These are phyloP conservation scores for Oryctes rhinoceros DNA, from an alignment of 1,140 invertebrate species.

Conservation along the genomic window DNA sequence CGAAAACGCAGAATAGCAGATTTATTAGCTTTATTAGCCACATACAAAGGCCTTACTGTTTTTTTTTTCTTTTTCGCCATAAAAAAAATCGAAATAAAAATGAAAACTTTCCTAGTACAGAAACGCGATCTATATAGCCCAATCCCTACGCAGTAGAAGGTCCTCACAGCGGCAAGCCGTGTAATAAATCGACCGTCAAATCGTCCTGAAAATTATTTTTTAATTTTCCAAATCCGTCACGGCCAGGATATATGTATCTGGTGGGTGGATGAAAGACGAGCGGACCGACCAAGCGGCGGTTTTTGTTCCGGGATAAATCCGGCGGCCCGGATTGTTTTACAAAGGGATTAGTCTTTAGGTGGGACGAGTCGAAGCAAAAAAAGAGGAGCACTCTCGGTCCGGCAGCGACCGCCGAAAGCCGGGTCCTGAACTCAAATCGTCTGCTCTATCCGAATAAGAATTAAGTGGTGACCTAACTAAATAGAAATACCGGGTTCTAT, in stretches of 20 bases:
- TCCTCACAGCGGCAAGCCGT: not conserved
- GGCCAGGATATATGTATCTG: not conserved
- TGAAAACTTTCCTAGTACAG: too few relatives aligned
- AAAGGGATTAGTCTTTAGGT: slow-evolving; percentile 33
- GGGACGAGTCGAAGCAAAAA: slow-evolving; percentile 10
- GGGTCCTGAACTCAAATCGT: not conserved
- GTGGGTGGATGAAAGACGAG: not conserved
- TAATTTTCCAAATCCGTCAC: slow-evolving; percentile 1
- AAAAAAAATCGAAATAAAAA: too few relatives aligned
- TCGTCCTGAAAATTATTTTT: slow-evolving; percentile 26
- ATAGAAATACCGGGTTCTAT: not conserved
- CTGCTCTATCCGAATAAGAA: slow-evolving; percentile 18
- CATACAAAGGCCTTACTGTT: too few relatives aligned
- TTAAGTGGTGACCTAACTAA: slow-evolving; percentile 27
- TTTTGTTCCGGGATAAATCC: slow-evolving; percentile 21
- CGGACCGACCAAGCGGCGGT: not conserved
- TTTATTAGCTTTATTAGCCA: too few relatives aligned
- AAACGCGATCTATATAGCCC: too few relatives aligned
- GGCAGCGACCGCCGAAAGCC: not conserved
- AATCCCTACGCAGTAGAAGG: not conserved
- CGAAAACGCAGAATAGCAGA: too few relatives aligned
- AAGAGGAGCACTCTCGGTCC: slow-evolving; percentile 7
- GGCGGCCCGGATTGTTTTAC: slow-evolving; percentile 17
- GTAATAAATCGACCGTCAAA: slow-evolving; percentile 21
- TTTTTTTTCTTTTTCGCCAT: too few relatives aligned